phyloP scores from a whole-genome alignment of 2,113 vertebrate genomes.

The Pomatorhinus ruficollis region DNA sequence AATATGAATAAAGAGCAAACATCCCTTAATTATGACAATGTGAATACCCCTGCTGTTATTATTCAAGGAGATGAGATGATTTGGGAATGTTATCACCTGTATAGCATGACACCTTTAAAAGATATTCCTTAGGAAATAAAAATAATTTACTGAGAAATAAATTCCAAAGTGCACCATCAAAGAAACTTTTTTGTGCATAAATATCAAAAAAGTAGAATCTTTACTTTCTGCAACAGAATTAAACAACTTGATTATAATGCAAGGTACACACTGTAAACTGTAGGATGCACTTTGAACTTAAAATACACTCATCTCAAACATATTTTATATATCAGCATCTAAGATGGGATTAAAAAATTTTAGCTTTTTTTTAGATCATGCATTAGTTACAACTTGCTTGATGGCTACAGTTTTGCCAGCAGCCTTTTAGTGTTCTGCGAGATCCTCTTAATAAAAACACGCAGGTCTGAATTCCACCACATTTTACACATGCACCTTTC shows the following conservation, averaged over 20 bases:
- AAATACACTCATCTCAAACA: not conserved
- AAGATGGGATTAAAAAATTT: not conserved
- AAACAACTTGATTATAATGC: not conserved
- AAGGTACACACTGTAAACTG: not conserved
- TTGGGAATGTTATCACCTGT: not conserved
- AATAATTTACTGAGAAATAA: conserved; percentile 2
- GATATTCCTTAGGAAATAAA: not conserved
- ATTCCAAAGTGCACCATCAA: not conserved
- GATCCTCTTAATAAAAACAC: not conserved
- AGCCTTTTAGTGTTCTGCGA: not conserved
- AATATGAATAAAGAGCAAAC: not conserved
- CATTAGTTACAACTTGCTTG: not conserved
- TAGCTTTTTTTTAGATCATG: not conserved
- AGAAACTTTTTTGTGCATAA: not conserved
- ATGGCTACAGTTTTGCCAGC: not conserved
- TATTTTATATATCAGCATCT: not conserved
- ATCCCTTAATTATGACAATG: not conserved
- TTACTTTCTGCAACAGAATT: not conserved
- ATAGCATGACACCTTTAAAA: not conserved
- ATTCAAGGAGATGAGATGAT: not conserved
- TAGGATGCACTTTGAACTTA: not conserved
- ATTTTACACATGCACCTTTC: not conserved
- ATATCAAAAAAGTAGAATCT: not conserved
- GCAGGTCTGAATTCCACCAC: not conserved
- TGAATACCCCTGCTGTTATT: not conserved